Conservation (phyloP, 2,888 invertebrate species). For the Leptura quadrifasciata region DNA sequence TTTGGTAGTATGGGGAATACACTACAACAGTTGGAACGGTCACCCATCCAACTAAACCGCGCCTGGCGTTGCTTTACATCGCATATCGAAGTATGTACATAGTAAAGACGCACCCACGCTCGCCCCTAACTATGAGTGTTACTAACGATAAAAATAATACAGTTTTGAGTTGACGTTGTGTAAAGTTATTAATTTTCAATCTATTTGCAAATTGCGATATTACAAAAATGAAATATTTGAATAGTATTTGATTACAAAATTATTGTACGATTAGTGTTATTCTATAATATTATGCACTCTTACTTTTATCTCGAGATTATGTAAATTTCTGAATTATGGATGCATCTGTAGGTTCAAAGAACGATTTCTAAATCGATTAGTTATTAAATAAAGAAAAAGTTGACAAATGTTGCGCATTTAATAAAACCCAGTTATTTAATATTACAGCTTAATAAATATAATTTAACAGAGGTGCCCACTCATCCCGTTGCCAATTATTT, state of each 20-base stretch:
- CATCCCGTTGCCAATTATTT: too few relatives aligned
- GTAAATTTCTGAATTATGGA: conserved; percentile 19
- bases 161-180: not conserved
- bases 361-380: conserved; percentile 22
- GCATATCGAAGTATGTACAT: too few relatives aligned
- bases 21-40: too few relatives aligned
- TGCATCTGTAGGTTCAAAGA: conserved; percentile 15
- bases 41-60: too few relatives aligned
- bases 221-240: conserved; percentile 2
- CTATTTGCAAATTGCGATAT: not conserved
- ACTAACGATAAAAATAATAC: too few relatives aligned
- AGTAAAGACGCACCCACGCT: too few relatives aligned
- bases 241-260: not conserved
- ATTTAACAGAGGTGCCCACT: too few relatives aligned
- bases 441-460: too few relatives aligned
- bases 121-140: too few relatives aligned
- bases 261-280: not conserved
- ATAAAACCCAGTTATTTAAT: not conserved
- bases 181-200: not conserved
- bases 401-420: not conserved
- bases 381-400: not conserved
- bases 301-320: conserved; percentile 25
- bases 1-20: too few relatives aligned
- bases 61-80: too few relatives aligned
- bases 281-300: conserved; percentile 8